Evolutionary conservation across 1,140 invertebrate species (phyloP).

Genomic region (Radopholus similis): DNA sequence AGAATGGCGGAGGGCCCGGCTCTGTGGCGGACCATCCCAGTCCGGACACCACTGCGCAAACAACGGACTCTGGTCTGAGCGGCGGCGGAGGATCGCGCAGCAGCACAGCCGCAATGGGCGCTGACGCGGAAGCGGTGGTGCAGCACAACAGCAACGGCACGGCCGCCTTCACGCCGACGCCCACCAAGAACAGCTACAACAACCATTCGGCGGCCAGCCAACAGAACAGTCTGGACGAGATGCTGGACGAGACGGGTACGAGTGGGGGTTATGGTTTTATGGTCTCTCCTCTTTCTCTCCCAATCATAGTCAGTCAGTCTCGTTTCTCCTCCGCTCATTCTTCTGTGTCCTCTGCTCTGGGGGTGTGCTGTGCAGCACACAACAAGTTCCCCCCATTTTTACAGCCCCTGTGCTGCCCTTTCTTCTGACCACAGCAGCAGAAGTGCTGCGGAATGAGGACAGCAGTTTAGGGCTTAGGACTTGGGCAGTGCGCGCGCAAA

Average conservation of each 20-base stretch:
- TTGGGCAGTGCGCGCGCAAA: too few species aligned
- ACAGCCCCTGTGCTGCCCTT: not conserved
- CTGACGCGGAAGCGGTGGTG: too few species aligned
- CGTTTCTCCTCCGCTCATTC: not conserved
- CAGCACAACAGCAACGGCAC: not conserved
- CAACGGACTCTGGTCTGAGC: not conserved
- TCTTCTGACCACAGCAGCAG: too few species aligned
- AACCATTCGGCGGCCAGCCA: not conserved
- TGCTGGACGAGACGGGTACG: not conserved
- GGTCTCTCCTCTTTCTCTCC: not conserved
- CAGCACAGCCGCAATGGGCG: conserved; percentile 7
- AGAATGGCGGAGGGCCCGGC: not conserved
- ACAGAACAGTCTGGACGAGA: not conserved
- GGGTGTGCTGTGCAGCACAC: not conserved
- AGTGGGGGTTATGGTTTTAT: not conserved
- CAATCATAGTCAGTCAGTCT: not conserved
- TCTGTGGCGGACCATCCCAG: not conserved
- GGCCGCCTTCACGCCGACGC: too few species aligned
- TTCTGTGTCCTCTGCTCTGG: not conserved
- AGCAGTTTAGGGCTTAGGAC: not conserved
- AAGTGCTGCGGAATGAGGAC: conserved; percentile 1
- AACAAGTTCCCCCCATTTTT: not conserved
- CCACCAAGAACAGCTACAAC: conserved; percentile 27
- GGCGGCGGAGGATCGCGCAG: not conserved
- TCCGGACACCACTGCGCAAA: conserved; percentile 2